These are phyloP conservation scores for Zaprionus camerounensis DNA, from an alignment of 1,140 invertebrate genomes.

Conservation along the genomic window DNA sequence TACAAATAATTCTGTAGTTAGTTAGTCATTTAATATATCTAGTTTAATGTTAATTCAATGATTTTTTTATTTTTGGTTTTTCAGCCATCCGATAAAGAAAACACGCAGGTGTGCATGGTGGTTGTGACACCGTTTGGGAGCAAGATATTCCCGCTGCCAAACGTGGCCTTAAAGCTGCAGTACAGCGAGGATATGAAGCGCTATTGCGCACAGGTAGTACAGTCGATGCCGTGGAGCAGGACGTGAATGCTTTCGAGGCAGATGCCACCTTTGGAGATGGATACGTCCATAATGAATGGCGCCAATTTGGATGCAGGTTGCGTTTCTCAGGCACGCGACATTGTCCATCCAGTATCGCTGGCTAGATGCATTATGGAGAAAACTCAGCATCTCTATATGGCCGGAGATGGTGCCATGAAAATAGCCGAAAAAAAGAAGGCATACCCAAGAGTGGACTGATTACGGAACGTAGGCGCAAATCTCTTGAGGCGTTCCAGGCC, in stretches of 20 bases:
- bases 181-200: slow-evolving; percentile 52
- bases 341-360: slow-evolving; percentile 88
- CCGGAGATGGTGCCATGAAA: slow-evolving; percentile 86
- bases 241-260: slow-evolving; percentile 90
- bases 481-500: slow-evolving; percentile 88
- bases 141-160: slow-evolving; percentile 86
- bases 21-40: no score
- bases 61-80: no score
- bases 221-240: slow-evolving; percentile 90
- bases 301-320: slow-evolving; percentile 16
- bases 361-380: slow-evolving; percentile 88
- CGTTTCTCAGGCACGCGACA: slow-evolving; percentile 86
- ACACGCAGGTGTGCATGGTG: slow-evolving; percentile 87
- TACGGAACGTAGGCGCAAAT: slow-evolving; percentile 87
- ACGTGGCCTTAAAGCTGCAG: slow-evolving; percentile 88
- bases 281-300: slow-evolving; percentile 91
- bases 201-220: slow-evolving; percentile 31
- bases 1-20: no score
- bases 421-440: slow-evolving; percentile 85
- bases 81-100: no score
- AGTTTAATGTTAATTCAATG: no score
- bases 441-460: slow-evolving; percentile 86
- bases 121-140: slow-evolving; percentile 87
- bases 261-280: slow-evolving; percentile 91
- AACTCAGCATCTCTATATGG: slow-evolving; percentile 88